A percentile compares a stretch with the other conserved stretches of the same genome.
Evolutionary conservation across 2,113 vertebrate species (phyloP).

Genomic region (Clarias gariepinus): DNA sequence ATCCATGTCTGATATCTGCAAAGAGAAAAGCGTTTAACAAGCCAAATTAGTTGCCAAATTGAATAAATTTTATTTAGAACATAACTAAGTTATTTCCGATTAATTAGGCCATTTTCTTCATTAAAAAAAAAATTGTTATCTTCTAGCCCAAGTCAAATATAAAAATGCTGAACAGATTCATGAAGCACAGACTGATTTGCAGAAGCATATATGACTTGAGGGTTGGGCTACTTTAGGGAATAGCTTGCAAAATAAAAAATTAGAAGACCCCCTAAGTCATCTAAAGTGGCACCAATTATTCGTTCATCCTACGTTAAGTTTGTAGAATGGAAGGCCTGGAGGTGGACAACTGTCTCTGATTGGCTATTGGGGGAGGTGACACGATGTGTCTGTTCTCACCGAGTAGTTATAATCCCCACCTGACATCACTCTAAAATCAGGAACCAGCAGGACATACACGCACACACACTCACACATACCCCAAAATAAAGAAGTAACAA

Average conservation of each 20-base stretch:
- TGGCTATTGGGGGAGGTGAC: slow-evolving; percentile 68
- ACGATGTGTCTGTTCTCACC: slow-evolving; percentile 68
- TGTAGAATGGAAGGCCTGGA: slow-evolving; percentile 43
- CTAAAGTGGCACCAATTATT: slow-evolving; percentile 45
- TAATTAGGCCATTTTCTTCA: no score
- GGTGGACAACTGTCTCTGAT: slow-evolving; percentile 62
- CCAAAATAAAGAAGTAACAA: slow-evolving; percentile 59
- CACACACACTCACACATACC: slow-evolving; percentile 40
- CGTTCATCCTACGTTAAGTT: slow-evolving; percentile 39
- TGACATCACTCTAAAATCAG: slow-evolving; percentile 57
- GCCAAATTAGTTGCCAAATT: background rate
- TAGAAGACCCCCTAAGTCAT: slow-evolving; percentile 33
- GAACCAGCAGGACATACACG: slow-evolving; percentile 50
- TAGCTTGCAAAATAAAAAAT: slow-evolving; percentile 16
- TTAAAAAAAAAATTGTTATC: no score
- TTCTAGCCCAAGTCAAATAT: background rate
- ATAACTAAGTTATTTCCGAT: background rate
- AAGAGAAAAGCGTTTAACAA: background rate
- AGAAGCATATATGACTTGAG: background rate
- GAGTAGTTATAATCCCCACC: slow-evolving; percentile 64
- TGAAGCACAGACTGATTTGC: background rate
- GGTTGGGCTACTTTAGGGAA: background rate
- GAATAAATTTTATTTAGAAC: background rate
- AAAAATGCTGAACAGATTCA: background rate
- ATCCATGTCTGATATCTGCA: slow-evolving; percentile 26